Conservation (phyloP, 2,113 vertebrate species). For the Malurus cyaneus region DNA sequence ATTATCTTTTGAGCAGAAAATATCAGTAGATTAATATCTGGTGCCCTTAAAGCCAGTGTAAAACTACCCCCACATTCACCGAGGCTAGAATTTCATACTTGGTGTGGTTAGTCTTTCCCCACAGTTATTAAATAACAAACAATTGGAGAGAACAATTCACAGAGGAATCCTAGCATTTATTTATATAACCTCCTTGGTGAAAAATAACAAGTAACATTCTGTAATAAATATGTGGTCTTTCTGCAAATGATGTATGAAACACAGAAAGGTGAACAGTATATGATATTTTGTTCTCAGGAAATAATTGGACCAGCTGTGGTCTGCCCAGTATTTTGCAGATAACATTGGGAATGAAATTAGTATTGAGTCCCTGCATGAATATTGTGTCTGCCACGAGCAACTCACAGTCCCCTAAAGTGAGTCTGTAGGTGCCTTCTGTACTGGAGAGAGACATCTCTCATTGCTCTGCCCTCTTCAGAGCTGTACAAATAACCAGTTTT, state of each 20-base stretch:
- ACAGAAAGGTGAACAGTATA: background rate
- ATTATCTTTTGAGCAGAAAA: conserved; percentile 1
- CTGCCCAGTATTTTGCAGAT: background rate
- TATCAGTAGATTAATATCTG: background rate
- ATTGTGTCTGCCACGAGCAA: background rate
- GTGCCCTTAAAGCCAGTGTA: background rate
- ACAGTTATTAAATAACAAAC: conserved; percentile 38
- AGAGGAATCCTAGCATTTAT: background rate
- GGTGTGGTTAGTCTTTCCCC: background rate
- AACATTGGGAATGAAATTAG: background rate
- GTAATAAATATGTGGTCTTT: background rate
- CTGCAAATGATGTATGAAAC: background rate
- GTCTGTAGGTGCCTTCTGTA: background rate
- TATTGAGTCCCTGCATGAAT: background rate
- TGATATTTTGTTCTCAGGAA: background rate
- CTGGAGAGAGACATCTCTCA: background rate
- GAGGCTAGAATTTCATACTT: background rate
- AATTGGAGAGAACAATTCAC: conserved; percentile 13
- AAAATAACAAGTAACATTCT: background rate
- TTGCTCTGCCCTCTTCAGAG: background rate
- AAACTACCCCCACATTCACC: background rate
- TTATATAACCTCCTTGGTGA: conserved; percentile 43
- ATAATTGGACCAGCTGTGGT: background rate
- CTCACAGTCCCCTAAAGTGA: background rate
- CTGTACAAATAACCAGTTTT: background rate